These are phyloP conservation scores for Brienomyrus longianalis DNA, from an alignment of 2,113 vertebrate genomes.

Conservation along the genomic window DNA sequence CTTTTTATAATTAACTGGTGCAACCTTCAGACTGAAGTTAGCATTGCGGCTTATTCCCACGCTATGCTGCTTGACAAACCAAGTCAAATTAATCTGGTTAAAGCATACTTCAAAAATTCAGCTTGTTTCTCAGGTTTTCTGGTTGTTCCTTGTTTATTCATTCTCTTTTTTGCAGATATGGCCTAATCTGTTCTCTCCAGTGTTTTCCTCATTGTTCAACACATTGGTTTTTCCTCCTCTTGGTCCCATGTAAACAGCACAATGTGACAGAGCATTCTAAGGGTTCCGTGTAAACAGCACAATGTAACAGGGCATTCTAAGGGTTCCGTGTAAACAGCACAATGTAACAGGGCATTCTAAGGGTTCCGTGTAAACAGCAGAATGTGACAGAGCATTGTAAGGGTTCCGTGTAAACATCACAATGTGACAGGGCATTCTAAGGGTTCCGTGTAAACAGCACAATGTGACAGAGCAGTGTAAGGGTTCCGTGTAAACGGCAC, in stretches of 20 bases:
- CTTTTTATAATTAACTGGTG: conserved; percentile 31
- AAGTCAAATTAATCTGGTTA: neutral
- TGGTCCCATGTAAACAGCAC: neutral
- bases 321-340: too few species aligned
- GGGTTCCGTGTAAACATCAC: too few species aligned
- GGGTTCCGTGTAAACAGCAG: too few species aligned
- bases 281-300: neutral
- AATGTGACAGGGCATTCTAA: neutral
- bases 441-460: too few species aligned
- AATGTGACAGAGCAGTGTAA: too few species aligned
- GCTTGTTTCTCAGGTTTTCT: neutral
- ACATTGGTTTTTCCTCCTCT: neutral
- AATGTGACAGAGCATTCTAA: neutral
- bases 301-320: neutral
- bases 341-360: too few species aligned
- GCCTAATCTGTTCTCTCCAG: neutral
- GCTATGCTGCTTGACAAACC: neutral
- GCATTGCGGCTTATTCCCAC: neutral
- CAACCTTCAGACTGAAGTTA: conserved; percentile 35
- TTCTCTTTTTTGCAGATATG: neutral
- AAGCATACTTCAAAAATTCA: neutral
- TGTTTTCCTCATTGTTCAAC: neutral
- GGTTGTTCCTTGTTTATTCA: neutral
- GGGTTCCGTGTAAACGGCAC: too few species aligned
- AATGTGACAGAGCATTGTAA: too few species aligned